Evolutionary conservation across 2,113 vertebrate genomes (phyloP).

Genomic region (Brevimyrus niger): DNA sequence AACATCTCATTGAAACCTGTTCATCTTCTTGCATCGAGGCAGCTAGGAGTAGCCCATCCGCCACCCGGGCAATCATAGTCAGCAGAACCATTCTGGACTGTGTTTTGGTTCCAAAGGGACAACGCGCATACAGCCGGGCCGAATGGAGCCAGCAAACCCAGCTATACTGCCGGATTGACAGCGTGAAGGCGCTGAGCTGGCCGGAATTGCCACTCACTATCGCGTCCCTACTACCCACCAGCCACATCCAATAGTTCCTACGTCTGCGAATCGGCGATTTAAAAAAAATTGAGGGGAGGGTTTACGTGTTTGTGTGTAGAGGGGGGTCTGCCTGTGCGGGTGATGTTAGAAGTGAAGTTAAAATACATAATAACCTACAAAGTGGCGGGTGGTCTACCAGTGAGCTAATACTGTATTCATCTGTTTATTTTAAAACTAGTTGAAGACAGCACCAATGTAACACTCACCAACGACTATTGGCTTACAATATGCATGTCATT

Average conservation of each 20-base stretch:
- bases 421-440: neutral
- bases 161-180: conserved; percentile 2
- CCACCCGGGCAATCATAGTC: conserved; percentile 70
- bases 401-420: neutral
- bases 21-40: conserved; percentile 77
- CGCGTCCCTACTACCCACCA: conserved; percentile 3
- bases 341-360: neutral
- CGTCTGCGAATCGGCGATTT: neutral
- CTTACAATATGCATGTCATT: neutral
- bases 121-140: neutral
- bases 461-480: neutral
- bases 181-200: conserved; percentile 26
- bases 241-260: conserved; percentile 2
- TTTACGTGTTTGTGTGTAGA: neutral
- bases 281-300: too few species aligned
- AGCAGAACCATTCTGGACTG: conserved; percentile 61
- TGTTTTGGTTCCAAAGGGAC: neutral
- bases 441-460: neutral
- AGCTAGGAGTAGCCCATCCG: conserved; percentile 66
- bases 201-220: conserved; percentile 22
- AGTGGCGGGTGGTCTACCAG: neutral
- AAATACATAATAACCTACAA: neutral
- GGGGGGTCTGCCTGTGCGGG: neutral
- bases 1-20: conserved; percentile 49
- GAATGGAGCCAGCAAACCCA: conserved; percentile 2